Evolutionary conservation across 2,888 invertebrate genomes (phyloP).

Genomic region (Tipula lateralis): DNA sequence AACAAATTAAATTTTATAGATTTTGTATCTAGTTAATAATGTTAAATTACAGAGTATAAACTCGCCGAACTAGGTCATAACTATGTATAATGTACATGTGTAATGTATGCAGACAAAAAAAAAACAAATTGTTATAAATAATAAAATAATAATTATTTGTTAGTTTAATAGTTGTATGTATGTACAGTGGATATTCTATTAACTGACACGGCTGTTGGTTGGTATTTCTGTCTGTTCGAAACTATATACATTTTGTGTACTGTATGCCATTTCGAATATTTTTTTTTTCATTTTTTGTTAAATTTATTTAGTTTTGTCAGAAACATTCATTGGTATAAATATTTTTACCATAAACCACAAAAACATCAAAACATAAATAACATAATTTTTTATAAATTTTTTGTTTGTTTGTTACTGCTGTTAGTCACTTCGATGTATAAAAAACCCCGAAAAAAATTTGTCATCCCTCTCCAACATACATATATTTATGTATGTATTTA

Average conservation of each 20-base stretch:
- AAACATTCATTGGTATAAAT: conserved; percentile 15
- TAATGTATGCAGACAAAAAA: too few species aligned
- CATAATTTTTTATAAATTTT: background rate
- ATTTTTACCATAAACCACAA: conserved; percentile 24
- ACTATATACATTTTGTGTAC: background rate
- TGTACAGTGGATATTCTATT: background rate
- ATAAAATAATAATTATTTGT: conserved; percentile 24
- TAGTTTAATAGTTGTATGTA: background rate
- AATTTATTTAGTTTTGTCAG: conserved; percentile 11
- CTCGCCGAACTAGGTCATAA: too few species aligned
- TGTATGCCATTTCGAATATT: background rate
- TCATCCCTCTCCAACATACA: background rate
- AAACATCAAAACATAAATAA: conserved; percentile 19
- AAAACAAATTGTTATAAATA: conserved; percentile 12
- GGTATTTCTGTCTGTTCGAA: background rate
- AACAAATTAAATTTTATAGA: too few species aligned
- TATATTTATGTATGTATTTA: background rate
- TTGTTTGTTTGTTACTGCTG: conserved; percentile 24
- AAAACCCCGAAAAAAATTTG: background rate
- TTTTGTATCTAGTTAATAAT: too few species aligned
- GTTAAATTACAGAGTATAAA: too few species aligned
- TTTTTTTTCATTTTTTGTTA: background rate
- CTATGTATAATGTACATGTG: too few species aligned
- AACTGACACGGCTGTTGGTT: background rate
- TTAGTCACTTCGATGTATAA: background rate